Percentiles rank a stretch among this genome's conserved stretches.
Evolutionary conservation across 2,888 invertebrate genomes (phyloP).

Genomic region (Microplitis deprimator): DNA sequence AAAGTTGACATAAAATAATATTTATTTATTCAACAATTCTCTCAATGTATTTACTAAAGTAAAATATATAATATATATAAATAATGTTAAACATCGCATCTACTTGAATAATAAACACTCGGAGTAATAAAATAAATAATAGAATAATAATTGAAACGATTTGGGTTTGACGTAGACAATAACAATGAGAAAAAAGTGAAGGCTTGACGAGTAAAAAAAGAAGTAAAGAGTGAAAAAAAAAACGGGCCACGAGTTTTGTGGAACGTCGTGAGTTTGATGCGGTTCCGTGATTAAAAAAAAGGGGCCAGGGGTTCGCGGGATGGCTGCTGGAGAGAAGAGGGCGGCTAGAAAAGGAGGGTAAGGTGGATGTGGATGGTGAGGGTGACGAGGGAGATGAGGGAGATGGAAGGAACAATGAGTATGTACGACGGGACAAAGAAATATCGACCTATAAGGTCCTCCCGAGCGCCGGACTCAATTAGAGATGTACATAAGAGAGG

Average conservation of each 20-base stretch:
- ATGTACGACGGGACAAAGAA: conserved; percentile 58
- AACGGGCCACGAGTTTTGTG: conserved; percentile 48
- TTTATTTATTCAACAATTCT: no score
- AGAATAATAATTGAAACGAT: neutral
- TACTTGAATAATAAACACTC: no score
- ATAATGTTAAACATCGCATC: no score
- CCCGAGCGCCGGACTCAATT: conserved; percentile 56
- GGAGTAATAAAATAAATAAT: no score
- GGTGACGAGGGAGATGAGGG: conserved; percentile 40
- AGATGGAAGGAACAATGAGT: conserved; percentile 55
- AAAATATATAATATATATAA: no score
- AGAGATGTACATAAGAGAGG: conserved; percentile 52
- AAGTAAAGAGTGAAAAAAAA: conserved; percentile 37
- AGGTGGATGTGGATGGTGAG: neutral
- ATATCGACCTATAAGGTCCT: conserved; percentile 53
- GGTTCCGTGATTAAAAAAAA: conserved; percentile 49
- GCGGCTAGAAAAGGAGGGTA: conserved; percentile 44
- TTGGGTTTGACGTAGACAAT: conserved; percentile 3
- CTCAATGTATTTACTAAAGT: no score
- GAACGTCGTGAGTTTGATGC: conserved; percentile 46
- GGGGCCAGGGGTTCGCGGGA: conserved; percentile 6
- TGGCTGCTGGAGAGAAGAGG: conserved; percentile 15
- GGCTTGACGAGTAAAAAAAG: conserved; percentile 18
- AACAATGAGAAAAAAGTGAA: conserved; percentile 1
- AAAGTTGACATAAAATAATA: no score